Evolutionary conservation across 1,140 invertebrate species (phyloP), one percentile per base, ranked within the genome.

Genomic region (Diprion similis): DNA sequence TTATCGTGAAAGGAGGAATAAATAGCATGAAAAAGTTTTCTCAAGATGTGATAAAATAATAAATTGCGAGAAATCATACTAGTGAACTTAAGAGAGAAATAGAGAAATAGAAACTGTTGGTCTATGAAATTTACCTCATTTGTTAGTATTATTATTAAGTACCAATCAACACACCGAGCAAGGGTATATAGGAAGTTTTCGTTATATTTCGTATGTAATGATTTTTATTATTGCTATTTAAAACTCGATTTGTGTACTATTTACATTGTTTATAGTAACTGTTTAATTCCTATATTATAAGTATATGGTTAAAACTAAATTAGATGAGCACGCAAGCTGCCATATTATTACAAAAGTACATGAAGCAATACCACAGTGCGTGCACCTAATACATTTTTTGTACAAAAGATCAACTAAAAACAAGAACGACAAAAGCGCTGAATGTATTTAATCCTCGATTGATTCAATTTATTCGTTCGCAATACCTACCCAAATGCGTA

Each of bases 271-370:
- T 59, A 59, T 59, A 13, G 51, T 37, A 37, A 59, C n/a, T 59
- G n/a, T 59, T 13, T 59, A 59, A 59, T 59, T 15, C 11, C 11
- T 59, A 59, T 59, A 59, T 17, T 15, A 59, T 59, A 59, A 37
- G 24, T 59, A 59, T 59, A 59, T 59, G 51, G 11, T 59, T 59
- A 59, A 15, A 59, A 8, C 51, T 59, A 59, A 37, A 59, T 59
- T 37, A 17, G 51, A 17, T 15, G 11, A 59, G 51, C 51, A 59
- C n/a, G 51, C 11, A 59, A 59, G 6, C 51, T 59, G 51, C 51
- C 51, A 59, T 15, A 59, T 59, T 59, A 59, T 59, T 59, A 59
- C n/a, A 13, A 59, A 37, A 59, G 51, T 59, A 59, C 51, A 59
- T 17, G 51, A 59, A 59, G 51, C 51, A 59, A 59, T 59, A 59